Percentiles rank a stretch among this genome's conserved stretches.
Conservation (phyloP, 2,797 vertebrate genomes). For the Pagetopsis macropterus region DNA sequence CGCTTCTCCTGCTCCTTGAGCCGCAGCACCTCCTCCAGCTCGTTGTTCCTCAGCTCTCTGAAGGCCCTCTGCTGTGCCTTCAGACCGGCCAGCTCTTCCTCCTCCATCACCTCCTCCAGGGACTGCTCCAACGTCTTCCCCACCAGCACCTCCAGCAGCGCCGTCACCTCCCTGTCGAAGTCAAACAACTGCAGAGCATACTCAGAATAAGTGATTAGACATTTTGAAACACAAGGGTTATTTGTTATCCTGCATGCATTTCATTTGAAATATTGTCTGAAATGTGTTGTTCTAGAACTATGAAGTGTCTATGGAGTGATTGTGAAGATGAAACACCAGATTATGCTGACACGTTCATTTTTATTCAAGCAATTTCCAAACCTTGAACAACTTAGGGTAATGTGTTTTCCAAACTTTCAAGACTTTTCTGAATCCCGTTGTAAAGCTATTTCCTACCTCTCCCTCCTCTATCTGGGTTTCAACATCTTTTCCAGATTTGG, state of each 20-base stretch:
- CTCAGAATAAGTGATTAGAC: not conserved
- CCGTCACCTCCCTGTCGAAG: conserved; percentile 93
- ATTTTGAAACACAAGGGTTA: not conserved
- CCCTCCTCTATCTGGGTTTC: conserved; percentile 93
- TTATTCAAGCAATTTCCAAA: too few species aligned
- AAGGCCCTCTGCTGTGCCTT: conserved; percentile 82
- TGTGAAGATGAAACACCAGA: too few species aligned
- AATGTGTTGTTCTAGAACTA: not conserved
- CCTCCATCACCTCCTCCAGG: conserved; percentile 93
- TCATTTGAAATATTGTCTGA: not conserved
- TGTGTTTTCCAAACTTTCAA: too few species aligned
- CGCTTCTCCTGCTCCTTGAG: conserved; percentile 92
- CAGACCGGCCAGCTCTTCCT: conserved; percentile 91
- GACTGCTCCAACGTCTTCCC: conserved; percentile 94
- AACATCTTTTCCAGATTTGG: conserved; percentile 91
- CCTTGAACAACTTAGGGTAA: too few species aligned
- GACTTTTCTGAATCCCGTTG: too few species aligned
- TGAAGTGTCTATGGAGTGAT: too few species aligned
- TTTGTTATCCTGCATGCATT: not conserved
- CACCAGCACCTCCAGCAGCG: conserved; percentile 90
- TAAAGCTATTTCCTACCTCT: conserved; percentile 83
- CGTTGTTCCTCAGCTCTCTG: conserved; percentile 84
- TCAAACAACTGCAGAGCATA: conserved; percentile 89
- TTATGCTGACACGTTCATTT: too few species aligned
- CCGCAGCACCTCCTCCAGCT: conserved; percentile 90